Evolutionary conservation across 2,113 vertebrate species (phyloP), one percentile per base, ranked within the genome.

Genomic region (Poecilia latipinna): DNA sequence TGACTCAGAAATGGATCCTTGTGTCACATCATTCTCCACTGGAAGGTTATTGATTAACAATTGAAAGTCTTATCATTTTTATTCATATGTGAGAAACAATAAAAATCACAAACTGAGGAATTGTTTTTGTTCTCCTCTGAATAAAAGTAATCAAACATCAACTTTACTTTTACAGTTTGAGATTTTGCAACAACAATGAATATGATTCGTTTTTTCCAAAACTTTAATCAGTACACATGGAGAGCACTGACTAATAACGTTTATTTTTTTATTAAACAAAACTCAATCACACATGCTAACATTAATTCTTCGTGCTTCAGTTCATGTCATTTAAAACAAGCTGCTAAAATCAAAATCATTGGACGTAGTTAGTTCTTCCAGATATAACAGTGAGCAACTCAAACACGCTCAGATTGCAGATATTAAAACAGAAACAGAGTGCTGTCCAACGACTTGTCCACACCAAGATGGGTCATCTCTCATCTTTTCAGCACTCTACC

Each of bases 331-430:
- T 35, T 35, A 11, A 19, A 11, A 19, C 19, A 64, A 65, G 11
- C 15, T 12, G 51, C 7, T 22, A 19, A 57, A 57, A 54, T 54
- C 24, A 7, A 24, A 54, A 54, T 54, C 51, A 86, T 85, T 90
- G 88, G 85, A 83, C 33, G 33, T 39, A 48, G 83, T 88, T 88
- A 88, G 19, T 22, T 54, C 22, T 67, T 13, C 71, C 73, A 74
- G 48, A 70, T 88, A 76, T 70, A 85, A 85, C 80, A 89, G 82
- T 54, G 68, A 86, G 73, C 69, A 17, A 71, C 37, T 33, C 62
- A 79, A 70, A 79, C 78, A 65, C 61, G 63, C 1, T 48, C 17
- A 19, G 44, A 48, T 48, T 48, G 44, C 15, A 48, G 17, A 17
- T 17, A 48, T 48, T 19, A 54, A 54, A 54, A 24, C 19, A n/a